phyloP scores from a whole-genome alignment of 2,113 vertebrate genomes.

The Tapirus terrestris region DNA sequence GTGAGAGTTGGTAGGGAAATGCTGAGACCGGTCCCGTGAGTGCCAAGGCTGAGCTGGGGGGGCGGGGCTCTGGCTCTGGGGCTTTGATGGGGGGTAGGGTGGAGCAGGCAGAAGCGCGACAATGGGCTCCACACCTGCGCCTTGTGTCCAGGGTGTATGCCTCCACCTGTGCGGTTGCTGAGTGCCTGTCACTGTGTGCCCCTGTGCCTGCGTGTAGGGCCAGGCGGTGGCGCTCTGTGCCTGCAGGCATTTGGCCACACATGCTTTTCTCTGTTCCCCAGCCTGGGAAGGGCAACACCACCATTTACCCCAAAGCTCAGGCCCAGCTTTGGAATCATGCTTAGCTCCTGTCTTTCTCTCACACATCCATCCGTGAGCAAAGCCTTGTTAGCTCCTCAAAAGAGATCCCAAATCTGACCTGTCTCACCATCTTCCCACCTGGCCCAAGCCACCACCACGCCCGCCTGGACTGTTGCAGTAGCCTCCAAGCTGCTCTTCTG shows the following conservation, averaged over 20 bases:
- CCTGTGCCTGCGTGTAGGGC: background rate
- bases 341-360: background rate
- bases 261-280: background rate
- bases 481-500: background rate
- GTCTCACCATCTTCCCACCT: background rate
- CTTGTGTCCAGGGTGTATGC: background rate
- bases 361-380: background rate
- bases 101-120: background rate
- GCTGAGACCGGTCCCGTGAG: background rate
- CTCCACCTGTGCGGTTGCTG: background rate
- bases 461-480: background rate
- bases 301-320: background rate
- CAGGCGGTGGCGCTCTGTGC: fast-evolving
- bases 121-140: background rate
- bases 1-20: background rate
- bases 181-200: background rate
- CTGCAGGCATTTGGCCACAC: background rate
- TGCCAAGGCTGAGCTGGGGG: background rate
- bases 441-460: background rate
- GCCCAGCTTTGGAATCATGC: background rate
- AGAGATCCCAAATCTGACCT: background rate
- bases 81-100: background rate
- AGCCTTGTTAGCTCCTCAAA: background rate
- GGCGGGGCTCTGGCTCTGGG: background rate
- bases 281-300: background rate